These are phyloP conservation scores for Drosophila stalkeri DNA, from an alignment of 2,888 invertebrate species.

Conservation along the genomic window DNA sequence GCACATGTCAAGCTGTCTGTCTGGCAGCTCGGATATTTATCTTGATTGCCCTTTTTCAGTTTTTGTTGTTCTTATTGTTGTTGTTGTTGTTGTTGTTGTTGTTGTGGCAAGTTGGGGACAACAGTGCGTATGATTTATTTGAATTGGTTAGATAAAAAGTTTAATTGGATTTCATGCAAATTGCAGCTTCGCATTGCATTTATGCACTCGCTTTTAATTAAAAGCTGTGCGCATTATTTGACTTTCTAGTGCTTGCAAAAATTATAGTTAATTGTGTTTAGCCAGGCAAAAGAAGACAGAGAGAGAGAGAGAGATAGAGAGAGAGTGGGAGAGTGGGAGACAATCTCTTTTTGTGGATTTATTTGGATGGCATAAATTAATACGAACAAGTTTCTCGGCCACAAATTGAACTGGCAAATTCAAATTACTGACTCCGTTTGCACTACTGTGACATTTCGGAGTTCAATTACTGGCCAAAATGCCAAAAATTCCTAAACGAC, in stretches of 20 bases:
- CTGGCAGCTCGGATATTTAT: slow-evolving; percentile 55
- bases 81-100: neutral
- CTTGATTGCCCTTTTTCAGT: slow-evolving; percentile 53
- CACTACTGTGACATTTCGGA: slow-evolving; percentile 63
- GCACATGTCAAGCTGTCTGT: slow-evolving; percentile 59
- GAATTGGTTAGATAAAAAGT: slow-evolving; percentile 58
- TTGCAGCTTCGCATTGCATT: slow-evolving; percentile 38
- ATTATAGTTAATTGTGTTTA: slow-evolving; percentile 12
- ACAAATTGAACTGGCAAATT: slow-evolving; percentile 50
- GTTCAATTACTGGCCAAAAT: slow-evolving; percentile 70
- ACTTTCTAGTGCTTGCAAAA: slow-evolving; percentile 15
- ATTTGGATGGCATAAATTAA: slow-evolving; percentile 35
- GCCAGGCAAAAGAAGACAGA: neutral
- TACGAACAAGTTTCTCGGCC: slow-evolving; percentile 4
- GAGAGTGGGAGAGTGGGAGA: neutral
- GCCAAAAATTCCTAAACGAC: slow-evolving; percentile 50
- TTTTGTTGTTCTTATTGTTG: no score
- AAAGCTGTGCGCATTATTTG: slow-evolving; percentile 36
- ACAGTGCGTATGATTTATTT: slow-evolving; percentile 75
- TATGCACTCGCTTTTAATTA: slow-evolving; percentile 72
- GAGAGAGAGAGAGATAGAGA: neutral
- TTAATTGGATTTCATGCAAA: slow-evolving; percentile 77
- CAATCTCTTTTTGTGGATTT: neutral
- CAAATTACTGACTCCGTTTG: slow-evolving; percentile 61
- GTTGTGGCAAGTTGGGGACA: slow-evolving; percentile 36